Base-by-base conservation (phyloP, 2,797 vertebrate species). In the Gymnoscopelus braueri region DNA sequence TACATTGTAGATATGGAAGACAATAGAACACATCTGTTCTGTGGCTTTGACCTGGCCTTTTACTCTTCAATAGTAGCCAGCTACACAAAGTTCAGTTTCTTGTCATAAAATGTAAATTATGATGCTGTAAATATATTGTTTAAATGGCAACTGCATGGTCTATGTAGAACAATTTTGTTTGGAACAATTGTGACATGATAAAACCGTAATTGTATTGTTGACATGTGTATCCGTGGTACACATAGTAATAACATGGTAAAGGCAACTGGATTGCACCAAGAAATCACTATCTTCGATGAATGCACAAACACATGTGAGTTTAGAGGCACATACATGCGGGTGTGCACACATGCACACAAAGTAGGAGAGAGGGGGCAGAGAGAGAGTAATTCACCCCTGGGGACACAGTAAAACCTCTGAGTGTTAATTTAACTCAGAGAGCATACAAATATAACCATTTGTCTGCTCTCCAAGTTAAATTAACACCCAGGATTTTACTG, bases 181-280 rank as follows among this genome's bases (percentile, higher is more conserved):
- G 23, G 69, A 62, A n/a, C 24, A 66, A 84, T 5, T 60, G 61
- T 67, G 73, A 67, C 61, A n/a, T 7, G 54, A 56, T 47, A 65
- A 71, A 65, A 66, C 50, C 59, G 57, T 39, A 64, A 63, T 55
- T 9, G 65, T 51, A 10, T 74, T 57, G 51, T 50, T 63, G 50
- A 72, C 77, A 12, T 39, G 62, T 52, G n/a, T 53, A 14, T 35
- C 14, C 12, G 6, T 44, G 6, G 29, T 63, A 7, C 56, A 78
- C 73, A 73, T 26, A 63, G 60, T 58, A 52, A 72, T 56, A 71
- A 78, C 80, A 76, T 72, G 83, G 80, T 80, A 78, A 75, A 63
- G 67, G 39, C 74, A 75, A 88, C 84, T 79, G 77, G 73, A 77
- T 81, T 84, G 13, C 60, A 29, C 10, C 53, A 48, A 19, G 39